Evolutionary conservation across 2,888 invertebrate genomes (phyloP).

Genomic region (Hirudinaria manillensis): DNA sequence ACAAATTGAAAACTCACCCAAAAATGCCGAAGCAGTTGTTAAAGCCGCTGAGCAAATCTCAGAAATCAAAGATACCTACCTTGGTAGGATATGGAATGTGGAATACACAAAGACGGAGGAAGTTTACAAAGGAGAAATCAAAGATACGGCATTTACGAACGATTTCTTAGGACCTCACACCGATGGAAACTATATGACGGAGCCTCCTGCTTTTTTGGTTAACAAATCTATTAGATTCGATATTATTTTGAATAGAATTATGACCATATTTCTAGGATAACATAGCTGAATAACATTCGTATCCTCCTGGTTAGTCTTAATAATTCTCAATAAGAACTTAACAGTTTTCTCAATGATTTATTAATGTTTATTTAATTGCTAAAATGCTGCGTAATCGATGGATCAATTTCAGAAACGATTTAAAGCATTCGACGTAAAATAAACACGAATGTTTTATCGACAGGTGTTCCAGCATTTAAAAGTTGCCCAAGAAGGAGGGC

Average conservation of each 20-base stretch:
- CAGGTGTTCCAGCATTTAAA: slow-evolving; percentile 42
- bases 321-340: neutral
- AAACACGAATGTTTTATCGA: neutral
- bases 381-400: no score
- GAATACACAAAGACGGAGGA: slow-evolving; percentile 57
- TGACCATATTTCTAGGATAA: no score
- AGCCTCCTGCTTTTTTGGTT: slow-evolving; percentile 66
- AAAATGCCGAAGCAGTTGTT: slow-evolving; percentile 57
- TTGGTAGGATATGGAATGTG: slow-evolving; percentile 70
- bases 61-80: slow-evolving; percentile 60
- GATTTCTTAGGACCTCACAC: slow-evolving; percentile 67
- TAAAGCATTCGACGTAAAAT: no score
- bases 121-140: slow-evolving; percentile 59
- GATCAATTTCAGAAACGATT: no score
- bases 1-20: slow-evolving; percentile 38
- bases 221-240: slow-evolving; percentile 56
- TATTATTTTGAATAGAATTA: neutral
- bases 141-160: slow-evolving; percentile 55
- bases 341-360: neutral
- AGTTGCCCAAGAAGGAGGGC: slow-evolving; percentile 64
- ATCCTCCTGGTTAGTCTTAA: neutral
- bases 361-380: no score
- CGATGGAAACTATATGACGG: slow-evolving; percentile 72
- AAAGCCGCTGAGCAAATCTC: slow-evolving; percentile 60
- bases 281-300: no score